phyloP scores from a whole-genome alignment of 1,140 invertebrate genomes.

The Semibalanus balanoides region DNA sequence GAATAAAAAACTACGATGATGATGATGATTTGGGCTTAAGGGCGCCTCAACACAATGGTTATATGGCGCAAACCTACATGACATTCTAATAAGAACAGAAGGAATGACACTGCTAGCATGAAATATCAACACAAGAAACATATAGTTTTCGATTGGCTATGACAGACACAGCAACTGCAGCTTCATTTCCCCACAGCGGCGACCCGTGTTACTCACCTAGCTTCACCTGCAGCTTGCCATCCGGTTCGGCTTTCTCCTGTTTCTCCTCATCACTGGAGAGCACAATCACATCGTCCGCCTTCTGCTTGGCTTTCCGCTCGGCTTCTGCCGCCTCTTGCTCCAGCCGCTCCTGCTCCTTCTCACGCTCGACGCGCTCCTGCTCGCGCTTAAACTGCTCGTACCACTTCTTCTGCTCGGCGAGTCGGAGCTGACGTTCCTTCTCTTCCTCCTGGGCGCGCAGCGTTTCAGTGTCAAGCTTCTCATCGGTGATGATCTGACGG shows the following conservation, averaged over 20 bases:
- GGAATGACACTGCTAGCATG: no score
- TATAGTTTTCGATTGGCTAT: no score
- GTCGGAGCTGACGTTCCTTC: conserved; percentile 49
- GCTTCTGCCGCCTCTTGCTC: conserved; percentile 6
- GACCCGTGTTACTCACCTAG: no score
- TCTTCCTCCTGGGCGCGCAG: conserved; percentile 84
- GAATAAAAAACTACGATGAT: no score
- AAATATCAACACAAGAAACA: no score
- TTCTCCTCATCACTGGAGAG: conserved; percentile 9
- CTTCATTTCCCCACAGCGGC: no score
- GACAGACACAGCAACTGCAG: no score
- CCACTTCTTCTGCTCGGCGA: conserved; percentile 48
- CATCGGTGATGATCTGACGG: conserved; percentile 81
- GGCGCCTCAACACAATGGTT: no score
- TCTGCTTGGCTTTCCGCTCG: neutral
- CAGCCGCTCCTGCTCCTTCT: conserved; percentile 19
- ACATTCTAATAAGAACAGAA: no score
- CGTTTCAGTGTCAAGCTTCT: conserved; percentile 78
- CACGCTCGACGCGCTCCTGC: conserved; percentile 36
- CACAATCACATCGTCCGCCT: conserved; percentile 18
- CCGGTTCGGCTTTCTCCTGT: conserved; percentile 28
- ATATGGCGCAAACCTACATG: no score
- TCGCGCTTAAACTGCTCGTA: conserved; percentile 86
- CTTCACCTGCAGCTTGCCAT: conserved; percentile 28
- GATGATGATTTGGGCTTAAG: no score